A percentile compares a stretch with the other conserved stretches of the same genome.
These are phyloP conservation scores for Pantherophis vulpinus DNA, from an alignment of 2,797 vertebrate species.

Conservation along the genomic window DNA sequence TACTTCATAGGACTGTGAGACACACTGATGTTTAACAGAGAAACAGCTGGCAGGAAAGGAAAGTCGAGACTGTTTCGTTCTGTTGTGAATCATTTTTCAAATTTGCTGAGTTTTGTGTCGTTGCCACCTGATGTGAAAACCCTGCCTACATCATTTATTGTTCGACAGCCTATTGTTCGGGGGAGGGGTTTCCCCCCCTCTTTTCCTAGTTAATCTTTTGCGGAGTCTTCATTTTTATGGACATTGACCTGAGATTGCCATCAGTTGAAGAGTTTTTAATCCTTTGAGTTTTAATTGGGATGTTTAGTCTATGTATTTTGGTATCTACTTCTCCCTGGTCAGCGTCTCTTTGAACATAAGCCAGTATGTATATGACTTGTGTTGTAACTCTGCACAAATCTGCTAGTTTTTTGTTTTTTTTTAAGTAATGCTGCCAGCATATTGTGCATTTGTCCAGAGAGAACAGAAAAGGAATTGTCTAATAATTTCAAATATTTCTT, in stretches of 20 bases:
- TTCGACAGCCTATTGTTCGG: background rate
- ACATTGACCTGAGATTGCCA: background rate
- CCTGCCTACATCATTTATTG: background rate
- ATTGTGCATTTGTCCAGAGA: background rate
- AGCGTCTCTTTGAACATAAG: background rate
- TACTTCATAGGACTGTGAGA: background rate
- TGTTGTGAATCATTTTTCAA: background rate
- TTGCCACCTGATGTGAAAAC: background rate
- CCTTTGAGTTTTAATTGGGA: background rate
- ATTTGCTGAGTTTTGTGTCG: background rate
- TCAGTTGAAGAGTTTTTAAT: background rate
- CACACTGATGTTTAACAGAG: background rate
- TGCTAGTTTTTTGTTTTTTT: background rate
- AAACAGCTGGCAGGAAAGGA: background rate
- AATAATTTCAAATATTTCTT: background rate
- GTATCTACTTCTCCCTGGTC: background rate
- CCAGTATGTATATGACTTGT: background rate
- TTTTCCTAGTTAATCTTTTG: background rate
- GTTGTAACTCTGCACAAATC: background rate
- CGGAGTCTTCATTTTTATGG: background rate
- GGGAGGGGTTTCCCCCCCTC: rapidly evolving
- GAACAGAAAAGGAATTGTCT: background rate
- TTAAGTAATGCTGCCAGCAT: background rate
- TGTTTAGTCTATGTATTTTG: background rate
- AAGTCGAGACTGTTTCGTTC: background rate